phyloP scores from a whole-genome alignment of 2,888 invertebrate genomes.

The Hartigia nigra region DNA sequence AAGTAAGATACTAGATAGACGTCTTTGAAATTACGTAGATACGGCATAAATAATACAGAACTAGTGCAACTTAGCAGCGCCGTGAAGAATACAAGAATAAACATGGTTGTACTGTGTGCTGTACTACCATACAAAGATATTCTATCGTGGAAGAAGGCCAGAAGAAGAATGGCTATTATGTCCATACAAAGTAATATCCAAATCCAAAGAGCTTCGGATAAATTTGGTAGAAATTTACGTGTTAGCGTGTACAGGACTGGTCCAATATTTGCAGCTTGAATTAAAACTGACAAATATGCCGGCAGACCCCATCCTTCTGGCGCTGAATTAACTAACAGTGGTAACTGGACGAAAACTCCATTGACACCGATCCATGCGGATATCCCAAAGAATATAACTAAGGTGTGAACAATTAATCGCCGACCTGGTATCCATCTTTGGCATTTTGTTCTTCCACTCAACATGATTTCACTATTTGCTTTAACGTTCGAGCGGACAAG shows the following conservation, averaged over 20 bases:
- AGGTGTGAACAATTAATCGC: slow-evolving; percentile 71
- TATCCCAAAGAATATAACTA: slow-evolving; percentile 80
- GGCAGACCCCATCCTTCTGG: slow-evolving; percentile 90
- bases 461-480: neutral
- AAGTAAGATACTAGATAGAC: slow-evolving; percentile 84
- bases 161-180: slow-evolving; percentile 69
- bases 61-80: slow-evolving; percentile 87
- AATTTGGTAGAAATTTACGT: slow-evolving; percentile 66
- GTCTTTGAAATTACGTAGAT: slow-evolving; percentile 79
- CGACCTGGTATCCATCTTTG: neutral
- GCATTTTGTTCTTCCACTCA: neutral
- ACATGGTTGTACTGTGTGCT: slow-evolving; percentile 71
- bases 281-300: slow-evolving; percentile 81
- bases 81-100: slow-evolving; percentile 75
- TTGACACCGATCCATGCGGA: slow-evolving; percentile 90
- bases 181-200: slow-evolving; percentile 70
- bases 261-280: slow-evolving; percentile 84
- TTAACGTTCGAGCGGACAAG: neutral
- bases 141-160: slow-evolving; percentile 71
- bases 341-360: slow-evolving; percentile 87
- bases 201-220: slow-evolving; percentile 70
- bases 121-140: slow-evolving; percentile 69
- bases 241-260: slow-evolving; percentile 74
- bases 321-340: slow-evolving; percentile 79
- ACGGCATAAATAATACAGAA: slow-evolving; percentile 88